Evolutionary conservation across 2,113 vertebrate species (phyloP).

Genomic region (Vanacampus margaritifer): DNA sequence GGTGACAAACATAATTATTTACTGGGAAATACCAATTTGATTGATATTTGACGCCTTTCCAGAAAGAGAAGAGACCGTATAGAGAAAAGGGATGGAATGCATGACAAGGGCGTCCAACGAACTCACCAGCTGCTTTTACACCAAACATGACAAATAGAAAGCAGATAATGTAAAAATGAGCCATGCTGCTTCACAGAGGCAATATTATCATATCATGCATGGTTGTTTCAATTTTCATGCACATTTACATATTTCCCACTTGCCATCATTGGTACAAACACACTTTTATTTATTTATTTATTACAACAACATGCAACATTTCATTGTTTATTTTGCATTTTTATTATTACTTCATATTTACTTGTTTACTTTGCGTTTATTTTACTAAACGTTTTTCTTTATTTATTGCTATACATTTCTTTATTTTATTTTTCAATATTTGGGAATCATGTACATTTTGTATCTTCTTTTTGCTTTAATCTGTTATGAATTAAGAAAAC

Average conservation of each 20-base stretch:
- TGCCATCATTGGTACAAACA: background rate
- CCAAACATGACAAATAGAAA: background rate
- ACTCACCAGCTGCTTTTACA: background rate
- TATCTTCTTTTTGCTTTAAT: background rate
- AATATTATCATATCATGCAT: background rate
- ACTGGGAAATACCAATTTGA: background rate
- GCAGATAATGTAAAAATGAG: background rate
- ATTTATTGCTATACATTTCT: background rate
- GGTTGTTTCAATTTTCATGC: background rate
- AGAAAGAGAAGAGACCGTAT: background rate
- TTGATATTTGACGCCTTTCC: background rate
- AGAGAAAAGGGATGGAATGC: background rate
- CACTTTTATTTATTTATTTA: no score
- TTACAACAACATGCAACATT: no score
- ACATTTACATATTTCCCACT: background rate
- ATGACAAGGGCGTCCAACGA: background rate
- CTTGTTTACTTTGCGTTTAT: background rate
- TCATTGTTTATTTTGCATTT: no score
- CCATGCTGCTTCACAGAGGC: background rate
- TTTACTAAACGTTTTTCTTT: background rate
- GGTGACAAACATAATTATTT: background rate
- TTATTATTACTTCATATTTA: background rate
- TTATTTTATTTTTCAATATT: background rate
- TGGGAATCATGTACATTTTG: background rate
- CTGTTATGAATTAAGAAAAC: background rate